Base-by-base conservation (phyloP, 2,888 invertebrate genomes). In the Esperia sulphurella region DNA sequence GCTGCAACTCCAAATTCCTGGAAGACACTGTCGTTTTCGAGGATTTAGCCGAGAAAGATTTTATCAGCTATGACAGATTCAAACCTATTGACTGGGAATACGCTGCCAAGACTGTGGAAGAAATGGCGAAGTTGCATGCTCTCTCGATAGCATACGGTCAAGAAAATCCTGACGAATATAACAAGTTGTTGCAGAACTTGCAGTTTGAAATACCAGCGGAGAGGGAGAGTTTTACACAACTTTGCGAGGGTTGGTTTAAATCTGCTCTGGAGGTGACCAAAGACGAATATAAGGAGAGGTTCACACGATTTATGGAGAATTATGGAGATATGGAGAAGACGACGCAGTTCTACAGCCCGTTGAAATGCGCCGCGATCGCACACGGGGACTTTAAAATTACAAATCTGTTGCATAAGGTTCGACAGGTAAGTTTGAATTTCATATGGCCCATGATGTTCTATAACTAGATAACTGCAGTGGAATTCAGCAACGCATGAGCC, bases 111-210 rank as follows among this genome's bases (percentile, higher is more conserved):
- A 71, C 76, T 0, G 58, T 82, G 1, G 63, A 61, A 3, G 67
- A 67, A 14, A 57, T 88, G 21, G 85, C 82, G 0, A 81, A 80
- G 50, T 69, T 83, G 49, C 90, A 90, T 54, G 87, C 87, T 0
- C 50, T 86, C 0, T 83, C 86, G 0, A 66, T 79, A 13, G 79
- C 75, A 0, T 63, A 60, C 44, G 45, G 48, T 3, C 43, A 62
- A 6, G 57, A 71, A 38, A 48, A 75, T 4, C 83, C 83, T 0
- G 75, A 79, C 30, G 63, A 70, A 13, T 86, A 74, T 45, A 33
- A 62, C 1, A 50, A 61, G 28, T 40, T 74, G 0, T n/a, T 64
- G 0, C 45, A 54, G 0, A 49, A 54, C 0, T 50, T 68, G 35
- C 57, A 51, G 28, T 66, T 58, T 41, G 55, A 53, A 3, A 48